A percentile compares a stretch with the other conserved stretches of the same genome.
phyloP scores from a whole-genome alignment of 2,888 invertebrate genomes.

The Mycalesis mineus region DNA sequence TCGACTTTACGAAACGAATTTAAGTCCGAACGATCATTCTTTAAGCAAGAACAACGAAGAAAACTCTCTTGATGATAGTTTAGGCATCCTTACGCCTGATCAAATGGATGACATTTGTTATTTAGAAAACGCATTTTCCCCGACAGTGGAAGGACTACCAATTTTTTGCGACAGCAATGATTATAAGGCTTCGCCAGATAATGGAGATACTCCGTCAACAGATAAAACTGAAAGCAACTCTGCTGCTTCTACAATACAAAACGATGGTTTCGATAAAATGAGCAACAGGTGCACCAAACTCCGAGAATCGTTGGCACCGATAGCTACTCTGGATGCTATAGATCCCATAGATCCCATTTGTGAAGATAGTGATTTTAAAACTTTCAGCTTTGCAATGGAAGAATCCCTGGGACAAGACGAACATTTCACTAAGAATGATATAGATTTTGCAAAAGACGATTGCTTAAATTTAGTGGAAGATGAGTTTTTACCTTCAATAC shows the following conservation, averaged over 20 bases:
- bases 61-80: slow-evolving; percentile 90
- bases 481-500: slow-evolving; percentile 80
- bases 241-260: slow-evolving; percentile 73
- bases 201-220: slow-evolving; percentile 76
- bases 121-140: slow-evolving; percentile 81
- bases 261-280: slow-evolving; percentile 60
- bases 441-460: slow-evolving; percentile 42
- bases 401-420: slow-evolving; percentile 22
- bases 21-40: slow-evolving; percentile 71
- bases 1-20: slow-evolving; percentile 57
- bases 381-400: slow-evolving; percentile 23
- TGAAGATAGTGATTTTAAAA: slow-evolving; percentile 37
- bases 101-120: slow-evolving; percentile 88
- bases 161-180: slow-evolving; percentile 67
- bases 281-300: slow-evolving; percentile 35
- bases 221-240: slow-evolving; percentile 77
- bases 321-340: slow-evolving; percentile 47
- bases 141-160: slow-evolving; percentile 81
- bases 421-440: slow-evolving; percentile 27
- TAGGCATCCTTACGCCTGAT: slow-evolving; percentile 92
- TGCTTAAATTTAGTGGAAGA: slow-evolving; percentile 68
- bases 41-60: slow-evolving; percentile 80
- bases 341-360: slow-evolving; percentile 45
- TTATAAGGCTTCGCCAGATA: slow-evolving; percentile 68
- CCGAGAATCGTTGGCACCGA: slow-evolving; percentile 47